Evolutionary conservation across 2,797 vertebrate genomes (phyloP).

Genomic region (Chelon auratus): DNA sequence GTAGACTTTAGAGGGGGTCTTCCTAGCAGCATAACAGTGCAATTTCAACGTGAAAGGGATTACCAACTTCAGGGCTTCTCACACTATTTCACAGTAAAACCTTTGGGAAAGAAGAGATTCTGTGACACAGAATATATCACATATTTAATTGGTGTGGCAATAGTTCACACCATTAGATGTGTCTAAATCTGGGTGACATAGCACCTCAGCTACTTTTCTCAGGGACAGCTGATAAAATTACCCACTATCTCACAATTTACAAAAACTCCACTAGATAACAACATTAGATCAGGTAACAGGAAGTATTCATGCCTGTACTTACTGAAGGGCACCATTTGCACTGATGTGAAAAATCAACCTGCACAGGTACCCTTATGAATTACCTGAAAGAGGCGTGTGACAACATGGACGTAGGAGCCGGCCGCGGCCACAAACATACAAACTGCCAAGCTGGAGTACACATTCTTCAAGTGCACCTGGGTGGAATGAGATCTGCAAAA

Average conservation of each 20-base stretch:
- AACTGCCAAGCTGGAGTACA: slow-evolving; percentile 92
- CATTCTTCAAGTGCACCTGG: slow-evolving; percentile 96
- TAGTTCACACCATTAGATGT: too few relatives aligned
- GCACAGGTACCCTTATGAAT: slow-evolving; percentile 3
- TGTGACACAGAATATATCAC: too few relatives aligned
- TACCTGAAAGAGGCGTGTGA: slow-evolving; percentile 93
- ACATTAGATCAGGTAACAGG: background rate
- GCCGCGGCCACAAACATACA: slow-evolving; percentile 93
- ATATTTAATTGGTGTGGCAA: too few relatives aligned
- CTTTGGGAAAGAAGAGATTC: too few relatives aligned
- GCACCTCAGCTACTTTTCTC: too few relatives aligned
- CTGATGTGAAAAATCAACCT: background rate
- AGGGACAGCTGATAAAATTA: too few relatives aligned
- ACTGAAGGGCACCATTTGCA: background rate
- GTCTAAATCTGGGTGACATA: too few relatives aligned
- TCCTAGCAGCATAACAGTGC: too few relatives aligned
- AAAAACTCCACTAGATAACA: too few relatives aligned
- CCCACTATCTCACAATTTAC: too few relatives aligned
- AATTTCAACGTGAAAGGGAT: too few relatives aligned
- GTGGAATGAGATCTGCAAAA: slow-evolving; percentile 88
- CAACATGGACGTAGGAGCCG: slow-evolving; percentile 92
- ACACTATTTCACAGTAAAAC: background rate
- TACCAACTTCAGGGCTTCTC: background rate
- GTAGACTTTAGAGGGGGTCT: too few relatives aligned
- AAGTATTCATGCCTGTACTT: background rate